These are phyloP conservation scores for Chrysina gloriosa DNA, from an alignment of 2,888 invertebrate genomes.

Conservation along the genomic window DNA sequence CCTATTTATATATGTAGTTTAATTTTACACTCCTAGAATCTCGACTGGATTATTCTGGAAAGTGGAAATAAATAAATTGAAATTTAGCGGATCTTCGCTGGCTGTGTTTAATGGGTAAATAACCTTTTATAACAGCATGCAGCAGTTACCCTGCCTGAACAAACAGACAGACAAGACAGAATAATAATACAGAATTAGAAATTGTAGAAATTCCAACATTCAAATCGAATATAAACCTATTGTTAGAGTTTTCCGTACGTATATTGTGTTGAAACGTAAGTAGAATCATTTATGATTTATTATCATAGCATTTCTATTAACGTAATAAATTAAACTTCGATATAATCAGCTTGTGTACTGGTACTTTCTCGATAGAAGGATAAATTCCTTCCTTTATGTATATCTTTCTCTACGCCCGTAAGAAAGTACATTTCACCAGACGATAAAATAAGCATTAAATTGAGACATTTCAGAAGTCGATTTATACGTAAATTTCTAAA, in stretches of 20 bases:
- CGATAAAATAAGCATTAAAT: too few relatives aligned
- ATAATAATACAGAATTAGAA: slow-evolving; percentile 13
- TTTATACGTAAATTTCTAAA: too few relatives aligned
- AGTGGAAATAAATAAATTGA: slow-evolving; percentile 2
- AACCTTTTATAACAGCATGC: slow-evolving; percentile 10
- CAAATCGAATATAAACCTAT: background rate
- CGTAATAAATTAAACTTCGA: background rate
- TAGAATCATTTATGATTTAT: background rate
- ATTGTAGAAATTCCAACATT: background rate
- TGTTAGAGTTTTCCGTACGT: background rate
- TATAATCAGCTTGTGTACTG: background rate
- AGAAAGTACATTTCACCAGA: too few relatives aligned
- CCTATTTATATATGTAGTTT: background rate
- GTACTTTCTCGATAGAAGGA: background rate
- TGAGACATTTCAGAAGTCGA: too few relatives aligned
- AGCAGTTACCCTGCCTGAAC: background rate
- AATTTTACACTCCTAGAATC: background rate
- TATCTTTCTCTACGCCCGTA: too few relatives aligned
- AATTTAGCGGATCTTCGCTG: background rate
- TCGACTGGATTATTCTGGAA: background rate
- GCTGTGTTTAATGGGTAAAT: slow-evolving; percentile 16
- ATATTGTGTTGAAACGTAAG: too few relatives aligned
- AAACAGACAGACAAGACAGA: background rate
- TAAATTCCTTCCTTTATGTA: too few relatives aligned
- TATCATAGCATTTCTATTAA: background rate